Percentiles rank a stretch among this genome's conserved stretches.
These are phyloP conservation scores for Protophormia terraenovae DNA, from an alignment of 2,888 invertebrate genomes.

Conservation along the genomic window DNA sequence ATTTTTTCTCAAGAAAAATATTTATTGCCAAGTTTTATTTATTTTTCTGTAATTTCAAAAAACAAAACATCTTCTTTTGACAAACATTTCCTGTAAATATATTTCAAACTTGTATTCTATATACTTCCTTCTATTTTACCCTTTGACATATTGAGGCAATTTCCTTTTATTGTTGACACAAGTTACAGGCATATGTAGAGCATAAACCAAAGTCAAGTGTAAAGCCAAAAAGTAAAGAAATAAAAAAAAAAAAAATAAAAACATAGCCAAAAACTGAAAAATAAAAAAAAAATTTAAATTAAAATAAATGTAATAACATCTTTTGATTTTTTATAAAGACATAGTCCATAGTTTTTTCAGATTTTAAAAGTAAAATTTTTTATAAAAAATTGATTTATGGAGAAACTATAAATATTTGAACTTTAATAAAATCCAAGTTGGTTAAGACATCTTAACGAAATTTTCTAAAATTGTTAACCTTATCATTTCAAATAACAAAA, in stretches of 20 bases:
- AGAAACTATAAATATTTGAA: too few species aligned
- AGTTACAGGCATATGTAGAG: conserved; percentile 5
- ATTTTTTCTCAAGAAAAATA: not conserved
- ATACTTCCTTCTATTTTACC: not conserved
- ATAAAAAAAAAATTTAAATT: not conserved
- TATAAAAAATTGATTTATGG: too few species aligned
- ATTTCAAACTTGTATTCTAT: not conserved
- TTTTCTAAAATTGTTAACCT: too few species aligned
- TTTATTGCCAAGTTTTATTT: conserved; percentile 29
- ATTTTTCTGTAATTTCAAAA: not conserved
- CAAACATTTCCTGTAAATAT: not conserved
- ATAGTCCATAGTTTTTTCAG: too few species aligned
- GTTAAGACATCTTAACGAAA: too few species aligned
- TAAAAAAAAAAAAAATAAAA: not conserved
- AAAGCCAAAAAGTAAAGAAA: not conserved
- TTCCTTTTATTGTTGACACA: not conserved
- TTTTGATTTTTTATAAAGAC: too few species aligned
- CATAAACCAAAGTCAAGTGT: conserved; percentile 37
- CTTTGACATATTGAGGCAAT: not conserved
- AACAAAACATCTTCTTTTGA: not conserved
- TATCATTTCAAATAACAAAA: too few species aligned
- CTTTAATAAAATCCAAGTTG: too few species aligned
- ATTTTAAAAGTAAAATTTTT: too few species aligned
- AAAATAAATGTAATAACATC: too few species aligned
- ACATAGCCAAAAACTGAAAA: not conserved